These are phyloP conservation scores for Coluber constrictor DNA, from an alignment of 2,797 vertebrate species.

Conservation along the genomic window DNA sequence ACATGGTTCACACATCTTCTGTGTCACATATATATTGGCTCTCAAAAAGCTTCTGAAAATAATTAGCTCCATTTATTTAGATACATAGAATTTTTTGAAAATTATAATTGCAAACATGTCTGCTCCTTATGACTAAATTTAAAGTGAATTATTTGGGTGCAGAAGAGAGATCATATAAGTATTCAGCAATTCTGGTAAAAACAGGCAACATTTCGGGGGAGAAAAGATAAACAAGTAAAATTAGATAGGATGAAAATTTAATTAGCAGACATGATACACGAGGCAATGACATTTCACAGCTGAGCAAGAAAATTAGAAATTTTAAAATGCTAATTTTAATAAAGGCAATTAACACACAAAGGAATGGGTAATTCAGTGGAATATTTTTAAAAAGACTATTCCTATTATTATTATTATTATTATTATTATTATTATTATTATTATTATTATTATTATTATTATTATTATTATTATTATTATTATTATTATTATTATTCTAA, in stretches of 20 bases:
- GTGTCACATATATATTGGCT: not conserved
- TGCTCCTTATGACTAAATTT: slow-evolving; percentile 31
- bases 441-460: not conserved
- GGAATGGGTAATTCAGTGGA: not conserved
- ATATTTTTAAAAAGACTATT: not conserved
- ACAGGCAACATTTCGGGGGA: slow-evolving; percentile 35
- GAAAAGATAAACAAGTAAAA: slow-evolving; percentile 47
- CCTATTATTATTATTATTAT: not conserved
- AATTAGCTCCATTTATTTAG: slow-evolving; percentile 47
- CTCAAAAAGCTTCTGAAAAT: slow-evolving; percentile 26
- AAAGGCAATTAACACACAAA: slow-evolving; percentile 49
- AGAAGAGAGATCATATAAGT: slow-evolving; percentile 27
- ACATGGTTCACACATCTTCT: not conserved
- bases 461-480: too few species aligned
- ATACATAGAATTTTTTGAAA: slow-evolving; percentile 38
- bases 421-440: not conserved
- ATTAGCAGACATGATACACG: slow-evolving; percentile 34
- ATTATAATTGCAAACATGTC: slow-evolving; percentile 41
- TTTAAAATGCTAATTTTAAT: slow-evolving; percentile 52
- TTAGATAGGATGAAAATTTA: slow-evolving; percentile 48
- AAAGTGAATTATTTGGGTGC: slow-evolving; percentile 49
- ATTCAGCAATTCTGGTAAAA: slow-evolving; percentile 40
- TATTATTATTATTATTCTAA: too few species aligned
- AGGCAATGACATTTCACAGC: slow-evolving; percentile 49
- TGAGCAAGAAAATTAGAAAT: slow-evolving; percentile 51